These are phyloP conservation scores for Acipenser oxyrinchus DNA, from an alignment of 2,797 vertebrate species.

Conservation along the genomic window DNA sequence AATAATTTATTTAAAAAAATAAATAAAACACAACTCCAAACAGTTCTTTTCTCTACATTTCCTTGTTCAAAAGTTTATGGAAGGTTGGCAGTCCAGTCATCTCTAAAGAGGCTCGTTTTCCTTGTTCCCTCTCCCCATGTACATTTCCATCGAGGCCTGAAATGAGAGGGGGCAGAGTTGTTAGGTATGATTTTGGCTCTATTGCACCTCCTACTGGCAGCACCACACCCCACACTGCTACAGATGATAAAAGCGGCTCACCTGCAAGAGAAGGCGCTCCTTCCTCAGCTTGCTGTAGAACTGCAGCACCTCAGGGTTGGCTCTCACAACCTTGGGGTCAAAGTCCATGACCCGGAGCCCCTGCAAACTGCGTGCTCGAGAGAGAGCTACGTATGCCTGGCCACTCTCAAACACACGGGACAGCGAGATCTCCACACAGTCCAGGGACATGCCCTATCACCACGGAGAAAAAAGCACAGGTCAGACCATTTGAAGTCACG, in stretches of 20 bases:
- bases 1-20: too few species aligned
- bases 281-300: constrained; percentile 73
- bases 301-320: constrained; percentile 71
- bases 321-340: constrained; percentile 72
- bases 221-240: not conserved
- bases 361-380: constrained; percentile 75
- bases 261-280: constrained; percentile 64
- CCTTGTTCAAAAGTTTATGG: too few species aligned
- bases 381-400: constrained; percentile 92
- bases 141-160: constrained; percentile 60
- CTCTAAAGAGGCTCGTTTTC: constrained; percentile 32
- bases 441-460: constrained; percentile 85
- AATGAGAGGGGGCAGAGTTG: constrained; percentile 3
- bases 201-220: not conserved
- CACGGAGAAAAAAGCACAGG: too few species aligned
- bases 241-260: constrained; percentile 23
- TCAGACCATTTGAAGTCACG: too few species aligned
- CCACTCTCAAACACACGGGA: constrained; percentile 87
- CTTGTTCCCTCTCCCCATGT: constrained; percentile 42
- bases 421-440: constrained; percentile 93
- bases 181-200: not conserved
- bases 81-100: too few species aligned
- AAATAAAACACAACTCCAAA: too few species aligned
- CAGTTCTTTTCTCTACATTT: too few species aligned
- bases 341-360: constrained; percentile 91